Evolutionary conservation across 1,140 invertebrate species (phyloP), one percentile per base, ranked within the genome.

Genomic region (Habropoda laboriosa): DNA sequence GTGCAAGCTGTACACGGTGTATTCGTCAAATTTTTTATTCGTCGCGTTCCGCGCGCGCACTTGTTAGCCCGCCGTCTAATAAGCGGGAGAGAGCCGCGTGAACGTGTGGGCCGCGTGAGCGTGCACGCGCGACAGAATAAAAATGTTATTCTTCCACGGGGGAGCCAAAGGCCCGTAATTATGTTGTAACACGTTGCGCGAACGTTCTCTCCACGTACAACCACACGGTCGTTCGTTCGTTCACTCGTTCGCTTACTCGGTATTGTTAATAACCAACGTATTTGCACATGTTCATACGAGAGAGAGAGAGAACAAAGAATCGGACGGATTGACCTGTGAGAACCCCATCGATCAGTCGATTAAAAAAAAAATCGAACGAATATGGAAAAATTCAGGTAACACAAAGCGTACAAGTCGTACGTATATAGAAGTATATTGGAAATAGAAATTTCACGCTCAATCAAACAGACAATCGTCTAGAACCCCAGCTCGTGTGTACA

Each of bases 11-110:
- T 51, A 64, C 51, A n/a, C n/a, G n/a, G 60, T 35, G 42, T 57
- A 42, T 74, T 75, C 78, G 78, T 73, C 57, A 64, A 63, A 79
- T 63, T 73, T 79, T 73, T 72, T 73, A 63, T 73, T 64, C 47
- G 57, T 38, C 77, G 67, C 45, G 55, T 55, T 45, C 32, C 38
- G 38, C 53, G 24, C 42, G 78, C 71, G 32, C 61, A 66, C 58
- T 75, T 72, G 78, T 79, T 79, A 79, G 77, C 57, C 38, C 57
- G 67, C 27, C 49, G 68, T 77, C 75, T 70, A 60, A 60, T 71
- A 77, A 77, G 53, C 67, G 55, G 21, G 21, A 58, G 40, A 73
- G 66, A 57, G 51, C 42, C 42, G n/a, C n/a, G 32, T 60, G 42
- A 78, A 78, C 67, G 75, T 47, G 67, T 47, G 67, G 68, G 68